Evolutionary conservation across 2,113 vertebrate genomes (phyloP).

Genomic region (Beaufortia kweichowensis): DNA sequence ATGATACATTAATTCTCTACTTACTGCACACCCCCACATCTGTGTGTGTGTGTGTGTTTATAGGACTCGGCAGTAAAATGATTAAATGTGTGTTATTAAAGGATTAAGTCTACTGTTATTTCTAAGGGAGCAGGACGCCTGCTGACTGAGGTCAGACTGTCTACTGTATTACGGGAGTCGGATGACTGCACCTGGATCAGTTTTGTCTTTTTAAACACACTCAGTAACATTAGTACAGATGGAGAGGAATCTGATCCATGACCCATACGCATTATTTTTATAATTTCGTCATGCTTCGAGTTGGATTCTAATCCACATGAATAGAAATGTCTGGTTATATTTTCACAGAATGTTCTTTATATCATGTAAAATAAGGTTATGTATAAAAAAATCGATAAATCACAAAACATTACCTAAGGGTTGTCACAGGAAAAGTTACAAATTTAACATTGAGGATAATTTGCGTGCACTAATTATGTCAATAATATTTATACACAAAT

Average conservation of each 20-base stretch:
- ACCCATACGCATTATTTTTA: background rate
- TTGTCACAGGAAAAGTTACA: too few relatives aligned
- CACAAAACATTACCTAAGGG: too few relatives aligned
- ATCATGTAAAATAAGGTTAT: too few relatives aligned
- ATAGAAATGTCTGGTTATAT: background rate
- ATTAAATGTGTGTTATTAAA: conserved; percentile 50
- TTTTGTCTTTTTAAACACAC: background rate
- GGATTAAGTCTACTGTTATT: conserved; percentile 49
- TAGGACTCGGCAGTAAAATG: conserved; percentile 28
- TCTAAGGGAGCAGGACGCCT: conserved; percentile 36
- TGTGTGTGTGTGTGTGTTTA: conserved; percentile 27
- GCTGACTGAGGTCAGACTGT: conserved; percentile 24
- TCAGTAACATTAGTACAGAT: background rate
- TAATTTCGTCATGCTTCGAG: background rate
- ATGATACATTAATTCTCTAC: conserved; percentile 28
- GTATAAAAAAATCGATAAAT: too few relatives aligned
- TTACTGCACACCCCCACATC: conserved; percentile 1
- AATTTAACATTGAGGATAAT: too few relatives aligned
- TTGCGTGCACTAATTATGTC: too few relatives aligned
- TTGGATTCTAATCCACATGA: background rate
- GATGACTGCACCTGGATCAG: conserved; percentile 9
- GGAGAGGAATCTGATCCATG: background rate
- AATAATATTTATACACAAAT: too few relatives aligned
- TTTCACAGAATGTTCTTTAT: conserved; percentile 3
- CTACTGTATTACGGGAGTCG: background rate